Evolutionary conservation across 2,797 vertebrate genomes (phyloP), one percentile per base, ranked within the genome.

Genomic region (Platalea minor): DNA sequence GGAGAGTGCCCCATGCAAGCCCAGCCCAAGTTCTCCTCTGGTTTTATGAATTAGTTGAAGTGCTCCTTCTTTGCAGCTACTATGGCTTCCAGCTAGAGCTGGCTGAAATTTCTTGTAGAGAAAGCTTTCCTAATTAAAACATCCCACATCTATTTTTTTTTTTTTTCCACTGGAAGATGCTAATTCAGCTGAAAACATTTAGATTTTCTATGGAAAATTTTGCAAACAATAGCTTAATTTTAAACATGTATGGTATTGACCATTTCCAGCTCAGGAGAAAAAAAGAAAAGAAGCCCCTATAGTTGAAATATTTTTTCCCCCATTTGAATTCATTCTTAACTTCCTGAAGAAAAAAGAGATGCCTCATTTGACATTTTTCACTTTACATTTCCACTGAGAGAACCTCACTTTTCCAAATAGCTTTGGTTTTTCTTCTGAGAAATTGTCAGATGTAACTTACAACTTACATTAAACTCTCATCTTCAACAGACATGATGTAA

Each of bases 391-490:
- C 59, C 65, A 88, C 70, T 5, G 10, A 91, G 64, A 85, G 25
- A 77, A 85, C 13, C 24, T 93, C 89, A 84, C 80, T 87, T 96
- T 96, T 95, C 85, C 59, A 88, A 78, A 90, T 90, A 82, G 59
- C 85, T 94, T 95, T 87, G 37, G 5, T 70, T 95, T 91, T 90
- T 41, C 56, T 91, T 82, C 80, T 60, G 83, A 89, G 81, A 87
- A 96, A 92, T 90, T 91, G 59, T 93, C 94, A 95, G 74, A 80
- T 7, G 2, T 92, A 95, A 92, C 80, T 85, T 96, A 95, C 65
- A 93, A 76, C 83, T 94, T 72, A 88, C 75, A 94, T 93, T 96
- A 96, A 95, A 92, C 45, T 93, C 77, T 74, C 88, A 91, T 92
- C 88, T 92, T 89, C 88, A 85, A 64, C 64, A 61, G 94, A 72